Percentiles rank a stretch among this genome's conserved stretches.
phyloP scores from a whole-genome alignment of 2,888 invertebrate species.

The Eilema depressum region DNA sequence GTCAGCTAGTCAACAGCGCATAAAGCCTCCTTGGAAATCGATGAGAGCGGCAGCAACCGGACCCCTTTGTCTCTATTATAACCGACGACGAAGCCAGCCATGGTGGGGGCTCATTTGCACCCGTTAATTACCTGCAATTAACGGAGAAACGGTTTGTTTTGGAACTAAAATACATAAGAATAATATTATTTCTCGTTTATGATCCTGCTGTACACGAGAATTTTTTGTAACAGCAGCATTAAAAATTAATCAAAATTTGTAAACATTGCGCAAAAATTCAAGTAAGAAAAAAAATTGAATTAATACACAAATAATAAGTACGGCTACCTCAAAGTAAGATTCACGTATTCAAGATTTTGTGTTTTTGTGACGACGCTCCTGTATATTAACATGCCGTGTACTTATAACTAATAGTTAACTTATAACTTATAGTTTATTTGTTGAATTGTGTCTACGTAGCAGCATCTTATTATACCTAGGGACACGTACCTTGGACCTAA shows the following conservation, averaged over 20 bases:
- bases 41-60: constrained; percentile 32
- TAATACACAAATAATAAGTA: too few relatives aligned
- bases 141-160: constrained; percentile 27
- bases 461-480: too few relatives aligned
- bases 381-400: too few relatives aligned
- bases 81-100: constrained; percentile 21
- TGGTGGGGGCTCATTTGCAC: constrained; percentile 58
- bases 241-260: not conserved
- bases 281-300: too few relatives aligned
- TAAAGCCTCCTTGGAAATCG: not conserved
- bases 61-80: constrained; percentile 33
- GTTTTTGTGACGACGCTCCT: too few relatives aligned
- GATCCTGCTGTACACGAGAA: not conserved
- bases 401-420: too few relatives aligned
- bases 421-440: too few relatives aligned
- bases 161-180: not conserved
- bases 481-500: too few relatives aligned
- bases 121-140: constrained; percentile 62
- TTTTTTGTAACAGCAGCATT: not conserved
- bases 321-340: too few relatives aligned
- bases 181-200: not conserved
- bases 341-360: too few relatives aligned
- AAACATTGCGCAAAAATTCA: too few relatives aligned
- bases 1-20: not conserved
- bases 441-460: too few relatives aligned